These are phyloP conservation scores for Resseliella maxima DNA, from an alignment of 2,888 invertebrate genomes.

Conservation along the genomic window DNA sequence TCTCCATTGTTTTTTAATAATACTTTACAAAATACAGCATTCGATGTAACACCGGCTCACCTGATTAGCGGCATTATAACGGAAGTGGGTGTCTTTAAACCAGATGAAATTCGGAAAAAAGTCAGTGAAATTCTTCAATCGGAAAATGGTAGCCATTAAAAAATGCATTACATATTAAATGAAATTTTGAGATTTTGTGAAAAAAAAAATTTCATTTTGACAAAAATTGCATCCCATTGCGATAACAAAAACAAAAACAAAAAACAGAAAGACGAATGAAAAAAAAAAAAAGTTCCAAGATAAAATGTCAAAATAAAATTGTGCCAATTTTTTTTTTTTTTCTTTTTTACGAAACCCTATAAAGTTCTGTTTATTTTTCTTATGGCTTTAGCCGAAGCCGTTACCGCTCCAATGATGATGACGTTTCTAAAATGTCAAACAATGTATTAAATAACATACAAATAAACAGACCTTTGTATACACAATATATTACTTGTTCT, in stretches of 20 bases:
- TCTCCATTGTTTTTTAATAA: too few relatives aligned
- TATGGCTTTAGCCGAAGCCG: slow-evolving; percentile 2
- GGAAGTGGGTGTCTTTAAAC: slow-evolving; percentile 86
- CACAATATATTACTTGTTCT: background rate
- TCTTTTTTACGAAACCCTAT: slow-evolving; percentile 11
- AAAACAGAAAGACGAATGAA: background rate
- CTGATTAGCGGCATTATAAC: slow-evolving; percentile 95
- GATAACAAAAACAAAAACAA: background rate
- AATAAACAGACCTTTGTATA: background rate
- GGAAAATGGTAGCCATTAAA: background rate
- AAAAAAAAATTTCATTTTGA: background rate
- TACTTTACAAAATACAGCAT: too few relatives aligned
- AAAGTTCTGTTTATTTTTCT: background rate
- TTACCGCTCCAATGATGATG: background rate
- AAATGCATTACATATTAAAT: background rate
- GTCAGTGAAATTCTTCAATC: slow-evolving; percentile 60
- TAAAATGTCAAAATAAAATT: slow-evolving; percentile 1
- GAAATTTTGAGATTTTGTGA: background rate
- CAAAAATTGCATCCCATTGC: background rate
- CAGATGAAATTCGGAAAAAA: slow-evolving; percentile 67
- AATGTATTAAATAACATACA: background rate
- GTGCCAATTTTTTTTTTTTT: background rate
- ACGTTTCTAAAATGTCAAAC: slow-evolving; percentile 7
- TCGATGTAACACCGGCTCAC: slow-evolving; percentile 94
- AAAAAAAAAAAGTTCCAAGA: background rate